Percentiles rank a stretch among this genome's conserved stretches.
Evolutionary conservation across 2,888 invertebrate species (phyloP).

Genomic region (Thysanoteuthis rhombus): DNA sequence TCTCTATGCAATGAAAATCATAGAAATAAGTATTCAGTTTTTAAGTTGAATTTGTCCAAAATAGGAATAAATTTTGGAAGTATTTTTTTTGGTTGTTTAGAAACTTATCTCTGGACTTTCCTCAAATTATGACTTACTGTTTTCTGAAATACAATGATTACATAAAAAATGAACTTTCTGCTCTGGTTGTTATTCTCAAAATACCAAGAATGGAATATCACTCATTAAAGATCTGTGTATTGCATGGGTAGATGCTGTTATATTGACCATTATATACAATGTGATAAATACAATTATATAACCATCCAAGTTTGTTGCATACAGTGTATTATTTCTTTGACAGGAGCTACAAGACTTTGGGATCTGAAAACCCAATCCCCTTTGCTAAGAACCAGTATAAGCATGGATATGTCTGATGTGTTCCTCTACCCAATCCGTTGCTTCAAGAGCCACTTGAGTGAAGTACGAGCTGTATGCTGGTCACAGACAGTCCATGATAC

Average conservation of each 20-base stretch:
- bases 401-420: conserved; percentile 15
- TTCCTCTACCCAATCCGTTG: conserved; percentile 33
- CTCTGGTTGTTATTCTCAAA: too few relatives aligned
- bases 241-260: background rate
- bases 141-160: too few relatives aligned
- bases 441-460: conserved; percentile 34
- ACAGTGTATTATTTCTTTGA: background rate
- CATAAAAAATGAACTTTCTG: too few relatives aligned
- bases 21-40: too few relatives aligned
- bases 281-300: background rate
- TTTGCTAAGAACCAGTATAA: conserved; percentile 13
- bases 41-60: too few relatives aligned
- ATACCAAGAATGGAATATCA: too few relatives aligned
- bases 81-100: too few relatives aligned
- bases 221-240: background rate
- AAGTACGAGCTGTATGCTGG: conserved; percentile 36
- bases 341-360: conserved; percentile 38
- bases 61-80: too few relatives aligned
- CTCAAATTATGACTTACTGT: too few relatives aligned
- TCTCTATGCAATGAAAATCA: too few relatives aligned
- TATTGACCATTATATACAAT: background rate
- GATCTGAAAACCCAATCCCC: conserved; percentile 37
- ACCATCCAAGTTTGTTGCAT: background rate
- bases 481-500: conserved; percentile 31
- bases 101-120: too few relatives aligned